Evolutionary conservation across 2,797 vertebrate genomes (phyloP), one percentile per base, ranked within the genome.

Genomic region (Tenualosa ilisha): DNA sequence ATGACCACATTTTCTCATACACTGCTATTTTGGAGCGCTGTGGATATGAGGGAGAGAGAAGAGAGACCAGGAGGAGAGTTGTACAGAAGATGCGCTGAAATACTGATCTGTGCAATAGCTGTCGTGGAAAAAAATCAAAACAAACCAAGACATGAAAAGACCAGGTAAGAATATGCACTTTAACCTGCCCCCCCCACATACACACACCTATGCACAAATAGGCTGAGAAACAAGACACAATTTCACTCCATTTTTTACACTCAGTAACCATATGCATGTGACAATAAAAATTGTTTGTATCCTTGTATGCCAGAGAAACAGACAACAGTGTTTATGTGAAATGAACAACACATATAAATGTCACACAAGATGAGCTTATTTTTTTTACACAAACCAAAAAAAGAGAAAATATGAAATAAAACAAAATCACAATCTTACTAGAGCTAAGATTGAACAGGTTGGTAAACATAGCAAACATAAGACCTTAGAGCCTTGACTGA

Each of bases 1-100:
- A 99, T 0, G 98, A 99, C 98, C 98, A 99, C 98, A 99, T 99
- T 95, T 99, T 99, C 94, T 99, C 98, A 56, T 99, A 99, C 87
- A 99, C 98, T 0, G 96, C 98, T 93, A 99, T 99, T 96, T 99
- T 99, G 91, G 98, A 99, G 91, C 98, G 97, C 98, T 99, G 95
- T 75, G 83, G 85, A 86, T 88, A 59, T 88, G 53, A 91, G 11
- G 92, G 86, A 84, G 31, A 86, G 51, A 91, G 88, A 93, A 68
- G 89, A 91, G 83, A 92, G 24, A 91, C 82, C 86, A 68, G 86
- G 72, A 79, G 40, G 40, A 22, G 15, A 79, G 72, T 46, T 79
- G 72, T 79, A 37, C 40, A 79, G 72, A 46, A 79, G 72, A 72
- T 15, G 26, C 13, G 37, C 26, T 3, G 65, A 37, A 72, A 17